Percentiles rank a stretch among this genome's conserved stretches.
Evolutionary conservation across 1,140 invertebrate genomes (phyloP).

Genomic region (Subanguina moxae): DNA sequence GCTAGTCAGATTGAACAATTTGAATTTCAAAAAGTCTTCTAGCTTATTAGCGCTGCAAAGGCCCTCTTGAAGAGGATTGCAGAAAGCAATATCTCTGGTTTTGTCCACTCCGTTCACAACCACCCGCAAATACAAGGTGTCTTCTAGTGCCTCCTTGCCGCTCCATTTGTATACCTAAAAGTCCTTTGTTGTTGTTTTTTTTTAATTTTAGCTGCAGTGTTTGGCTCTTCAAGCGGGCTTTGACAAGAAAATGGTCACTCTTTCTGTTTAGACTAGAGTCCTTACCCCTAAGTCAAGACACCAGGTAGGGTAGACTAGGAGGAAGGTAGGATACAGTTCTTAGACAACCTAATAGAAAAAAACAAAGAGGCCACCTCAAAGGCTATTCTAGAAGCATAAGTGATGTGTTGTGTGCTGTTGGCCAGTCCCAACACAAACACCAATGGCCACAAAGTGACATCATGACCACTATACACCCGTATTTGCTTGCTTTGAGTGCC

Average conservation of each 20-base stretch:
- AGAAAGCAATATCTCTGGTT: conserved; percentile 1
- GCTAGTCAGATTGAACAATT: neutral
- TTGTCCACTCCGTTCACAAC: neutral
- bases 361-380: conserved; percentile 34
- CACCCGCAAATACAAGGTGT: neutral
- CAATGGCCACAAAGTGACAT: conserved; percentile 31
- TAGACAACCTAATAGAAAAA: neutral
- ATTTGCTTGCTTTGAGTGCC: conserved; percentile 13
- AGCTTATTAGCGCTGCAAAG: neutral
- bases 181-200: neutral
- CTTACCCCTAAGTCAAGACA: too few species aligned
- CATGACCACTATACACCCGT: conserved; percentile 30
- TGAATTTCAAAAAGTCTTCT: neutral
- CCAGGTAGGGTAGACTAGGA: too few species aligned
- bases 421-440: conserved; percentile 21
- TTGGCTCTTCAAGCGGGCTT: neutral
- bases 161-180: neutral
- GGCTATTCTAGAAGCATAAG: conserved; percentile 31
- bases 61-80: neutral
- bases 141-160: neutral
- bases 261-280: too few species aligned
- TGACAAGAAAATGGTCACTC: neutral
- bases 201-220: neutral
- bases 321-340: too few species aligned
- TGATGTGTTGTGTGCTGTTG: conserved; percentile 16